These are phyloP conservation scores for Drosophila leonis DNA, from an alignment of 2,888 invertebrate species.

Conservation along the genomic window DNA sequence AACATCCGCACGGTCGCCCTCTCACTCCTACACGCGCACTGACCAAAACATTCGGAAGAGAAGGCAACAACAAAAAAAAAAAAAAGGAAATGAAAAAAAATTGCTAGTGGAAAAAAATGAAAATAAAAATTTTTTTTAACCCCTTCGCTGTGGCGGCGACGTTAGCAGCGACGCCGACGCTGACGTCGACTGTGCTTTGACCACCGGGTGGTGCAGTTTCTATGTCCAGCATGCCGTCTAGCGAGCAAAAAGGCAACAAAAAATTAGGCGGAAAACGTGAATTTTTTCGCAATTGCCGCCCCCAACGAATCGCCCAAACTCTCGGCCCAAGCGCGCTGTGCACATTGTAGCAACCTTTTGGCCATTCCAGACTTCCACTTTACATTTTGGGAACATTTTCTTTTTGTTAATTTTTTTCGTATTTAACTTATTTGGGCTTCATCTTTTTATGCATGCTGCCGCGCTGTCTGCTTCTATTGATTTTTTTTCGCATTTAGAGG, in stretches of 20 bases:
- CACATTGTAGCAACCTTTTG: slow-evolving; percentile 77
- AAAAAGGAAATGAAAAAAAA: slow-evolving; percentile 3
- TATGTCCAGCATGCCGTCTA: slow-evolving; percentile 63
- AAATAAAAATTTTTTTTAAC: slow-evolving; percentile 79
- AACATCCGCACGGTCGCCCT: slow-evolving; percentile 3
- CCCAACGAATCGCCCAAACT: slow-evolving; percentile 21
- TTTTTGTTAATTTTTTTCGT: slow-evolving; percentile 51
- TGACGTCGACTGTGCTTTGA: slow-evolving; percentile 46
- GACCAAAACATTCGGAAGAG: slow-evolving; percentile 68
- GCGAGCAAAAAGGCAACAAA: slow-evolving; percentile 48
- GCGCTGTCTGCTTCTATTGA: slow-evolving; percentile 86
- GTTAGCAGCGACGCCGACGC: slow-evolving; percentile 40
- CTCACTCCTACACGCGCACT: slow-evolving; percentile 29
- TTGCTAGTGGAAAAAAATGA: slow-evolving; percentile 73
- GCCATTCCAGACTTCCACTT: slow-evolving; percentile 43
- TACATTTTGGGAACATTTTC: slow-evolving; percentile 37
- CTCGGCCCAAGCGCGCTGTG: slow-evolving; percentile 65
- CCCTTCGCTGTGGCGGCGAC: slow-evolving; percentile 68
- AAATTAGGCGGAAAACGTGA: slow-evolving; percentile 81
- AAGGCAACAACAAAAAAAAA: slow-evolving; percentile 10
- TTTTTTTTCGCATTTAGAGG: slow-evolving; percentile 82
- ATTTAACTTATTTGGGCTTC: slow-evolving; percentile 66
- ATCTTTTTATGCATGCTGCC: slow-evolving; percentile 72
- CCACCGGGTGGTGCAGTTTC: slow-evolving; percentile 64
- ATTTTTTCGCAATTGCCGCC: slow-evolving; percentile 78